Base-by-base conservation (phyloP, 2,888 invertebrate genomes). In the Chromoteleia sp. region DNA sequence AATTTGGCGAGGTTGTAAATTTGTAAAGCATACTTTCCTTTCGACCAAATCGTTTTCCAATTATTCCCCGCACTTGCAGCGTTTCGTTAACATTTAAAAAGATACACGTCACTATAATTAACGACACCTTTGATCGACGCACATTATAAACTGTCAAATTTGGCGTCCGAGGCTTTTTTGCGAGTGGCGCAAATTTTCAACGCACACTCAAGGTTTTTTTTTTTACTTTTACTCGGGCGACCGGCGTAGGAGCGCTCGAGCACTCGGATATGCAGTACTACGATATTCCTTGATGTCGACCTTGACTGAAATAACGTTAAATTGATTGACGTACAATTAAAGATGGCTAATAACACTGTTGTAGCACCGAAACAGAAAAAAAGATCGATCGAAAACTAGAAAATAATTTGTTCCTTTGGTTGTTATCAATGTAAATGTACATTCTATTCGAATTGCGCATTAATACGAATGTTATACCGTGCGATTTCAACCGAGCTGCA, bases 271-370 rank as follows among this genome's bases (percentile, higher is more conserved):
- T 19, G 36, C 61, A 56, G 45, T 29, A 45, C 65, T 68, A 30
- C 15, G 29, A 48, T 71, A 71, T 76, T 81, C 21, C n/a, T 67
- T 63, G 58, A 50, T 12, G 29, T 39, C 67, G 77, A 77, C 81
- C 81, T 77, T 74, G 77, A 74, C 74, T 73, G 70, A 74, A 74
- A 74, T 77, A 74, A 74, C 68, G 56, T 54, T 70, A 56, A 70
- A 73, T 73, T 71, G 54, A 77, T 81, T 73, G 67, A 63, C 56
- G 71, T 5, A 71, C 54, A 68, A 80, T 81, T 67, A 74, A 68
- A 74, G 73, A 68, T 74, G 45, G 43, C 61, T 67, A 45, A 36
- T 39, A 39, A 1, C n/a, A n/a, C n/a, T n/a, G n/a, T 6, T 33
- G 8, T 48, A 33, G 15, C 30, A 43, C 14, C 15, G 29, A 12